Conservation (phyloP, 2,888 invertebrate genomes). For the Charanyca ferruginea region DNA sequence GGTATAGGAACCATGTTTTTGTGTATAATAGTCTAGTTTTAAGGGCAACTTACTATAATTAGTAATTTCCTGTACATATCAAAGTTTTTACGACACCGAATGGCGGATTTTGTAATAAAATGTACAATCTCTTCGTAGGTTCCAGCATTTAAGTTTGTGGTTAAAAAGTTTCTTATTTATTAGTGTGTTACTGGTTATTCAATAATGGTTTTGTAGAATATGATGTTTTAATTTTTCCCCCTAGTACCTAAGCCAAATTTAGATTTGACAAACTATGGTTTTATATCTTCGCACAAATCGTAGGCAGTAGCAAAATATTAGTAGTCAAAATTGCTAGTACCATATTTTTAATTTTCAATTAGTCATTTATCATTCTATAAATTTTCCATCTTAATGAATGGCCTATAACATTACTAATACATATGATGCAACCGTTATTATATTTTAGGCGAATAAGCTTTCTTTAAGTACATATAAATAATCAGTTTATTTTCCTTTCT, state of each 20-base stretch:
- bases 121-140: conserved; percentile 79
- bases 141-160: conserved; percentile 81
- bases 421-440: conserved; percentile 38
- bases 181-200: conserved; percentile 51
- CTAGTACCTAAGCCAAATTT: not conserved
- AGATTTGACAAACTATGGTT: conserved; percentile 1
- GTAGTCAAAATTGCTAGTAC: conserved; percentile 16
- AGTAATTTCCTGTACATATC: conserved; percentile 86
- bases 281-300: conserved; percentile 25
- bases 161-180: conserved; percentile 62
- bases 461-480: conserved; percentile 66
- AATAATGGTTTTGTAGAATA: conserved; percentile 21
- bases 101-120: conserved; percentile 77
- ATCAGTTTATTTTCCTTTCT: conserved; percentile 54
- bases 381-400: conserved; percentile 14
- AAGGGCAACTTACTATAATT: conserved; percentile 74
- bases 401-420: conserved; percentile 46
- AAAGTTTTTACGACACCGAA: conserved; percentile 78
- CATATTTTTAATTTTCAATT: conserved; percentile 9
- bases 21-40: conserved; percentile 78
- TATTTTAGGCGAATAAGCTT: conserved; percentile 61
- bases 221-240: not conserved
- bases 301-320: conserved; percentile 15
- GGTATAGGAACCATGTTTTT: conserved; percentile 75
- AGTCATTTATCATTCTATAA: conserved; percentile 6